Base-by-base conservation (phyloP, 1,140 invertebrate species). In the fruit fly (Drosophila melanogaster) region DNA sequence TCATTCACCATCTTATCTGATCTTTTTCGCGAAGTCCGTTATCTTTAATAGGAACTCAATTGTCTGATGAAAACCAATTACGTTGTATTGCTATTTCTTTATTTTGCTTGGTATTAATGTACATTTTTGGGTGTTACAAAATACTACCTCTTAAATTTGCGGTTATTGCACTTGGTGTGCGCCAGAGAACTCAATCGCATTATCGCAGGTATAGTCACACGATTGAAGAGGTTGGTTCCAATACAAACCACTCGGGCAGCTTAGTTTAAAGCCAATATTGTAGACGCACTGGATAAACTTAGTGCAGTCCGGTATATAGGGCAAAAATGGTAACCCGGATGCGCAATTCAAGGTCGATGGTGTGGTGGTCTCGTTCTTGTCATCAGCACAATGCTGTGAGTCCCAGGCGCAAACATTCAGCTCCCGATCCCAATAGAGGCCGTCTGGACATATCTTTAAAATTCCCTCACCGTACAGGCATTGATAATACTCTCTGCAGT, bases 241-340 rank as follows among this genome's bases (percentile, higher is more conserved):
- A 14, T 33, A 50, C 0, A 79, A 60, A 12, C 55, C 56, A 0
- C 6, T 24, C 7, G 77, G 77, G 15, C 76, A 79, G 24, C 22
- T 79, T n/a, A 55, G 40, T 11, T 38, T 41, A 4, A 79, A 40
- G 5, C 40, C 50, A 19, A 47, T 60, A 6, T 79, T 61, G 8
- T 57, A 35, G 17, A 66, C 60, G 17, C 77, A 79, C 43, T 79
- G 77, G 17, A 79, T 78, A n/a, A 50, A 79, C 8, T 78, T 72
- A 22, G 35, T 51, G 19, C 77, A 79, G 22, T 79, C 75, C 6
- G 55, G 40, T 0, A 50, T 8, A 22, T 72, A 58, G 8, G 77
- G 77, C 11, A 79, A 26, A 15, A 72, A 72, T 6, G 56, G 19
- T 5, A 46, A 0, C 5, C 60, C 67, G 11, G 55, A 41, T 12